Evolutionary conservation across 1,140 invertebrate species (phyloP).

Genomic region (Camponotus pennsylvanicus): DNA sequence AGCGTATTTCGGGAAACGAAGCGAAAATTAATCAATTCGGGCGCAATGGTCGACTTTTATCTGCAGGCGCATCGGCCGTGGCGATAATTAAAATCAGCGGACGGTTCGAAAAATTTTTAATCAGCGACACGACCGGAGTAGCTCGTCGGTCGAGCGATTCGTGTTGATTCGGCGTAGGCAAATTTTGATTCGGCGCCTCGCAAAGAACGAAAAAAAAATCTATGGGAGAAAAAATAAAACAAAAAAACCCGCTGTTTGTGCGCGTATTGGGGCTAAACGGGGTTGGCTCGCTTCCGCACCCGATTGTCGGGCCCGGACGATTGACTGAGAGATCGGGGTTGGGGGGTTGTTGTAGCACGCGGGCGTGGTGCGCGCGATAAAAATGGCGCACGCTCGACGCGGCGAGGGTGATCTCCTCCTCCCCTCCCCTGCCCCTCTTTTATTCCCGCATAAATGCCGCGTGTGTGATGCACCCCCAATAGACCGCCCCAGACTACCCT

Average conservation of each 20-base stretch:
- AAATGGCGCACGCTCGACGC: slow-evolving; percentile 75
- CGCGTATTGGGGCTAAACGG: slow-evolving; percentile 65
- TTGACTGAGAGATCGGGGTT: slow-evolving; percentile 66
- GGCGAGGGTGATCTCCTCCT: slow-evolving; percentile 63
- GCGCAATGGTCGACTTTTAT: slow-evolving; percentile 21
- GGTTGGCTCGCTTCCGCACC: slow-evolving; percentile 59
- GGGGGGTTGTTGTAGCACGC: slow-evolving; percentile 66
- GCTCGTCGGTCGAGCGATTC: slow-evolving; percentile 11
- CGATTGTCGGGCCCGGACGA: slow-evolving; percentile 66
- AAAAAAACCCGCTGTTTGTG: slow-evolving; percentile 66
- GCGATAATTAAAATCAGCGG: slow-evolving; percentile 55
- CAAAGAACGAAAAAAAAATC: not conserved
- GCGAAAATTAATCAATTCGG: slow-evolving; percentile 51
- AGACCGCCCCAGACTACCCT: slow-evolving; percentile 74
- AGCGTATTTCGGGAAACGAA: slow-evolving; percentile 17
- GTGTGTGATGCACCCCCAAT: slow-evolving; percentile 79
- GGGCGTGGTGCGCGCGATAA: slow-evolving; percentile 80
- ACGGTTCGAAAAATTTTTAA: slow-evolving; percentile 48
- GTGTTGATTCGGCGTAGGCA: slow-evolving; percentile 23
- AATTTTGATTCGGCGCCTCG: slow-evolving; percentile 44
- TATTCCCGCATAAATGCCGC: slow-evolving; percentile 74
- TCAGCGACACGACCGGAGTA: slow-evolving; percentile 44
- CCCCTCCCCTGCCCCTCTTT: slow-evolving; percentile 27
- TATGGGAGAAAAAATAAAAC: slow-evolving; percentile 24
- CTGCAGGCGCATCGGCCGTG: not conserved